Conservation (phyloP, 2,797 vertebrate species). For the Brachyrhaphis roseni region DNA sequence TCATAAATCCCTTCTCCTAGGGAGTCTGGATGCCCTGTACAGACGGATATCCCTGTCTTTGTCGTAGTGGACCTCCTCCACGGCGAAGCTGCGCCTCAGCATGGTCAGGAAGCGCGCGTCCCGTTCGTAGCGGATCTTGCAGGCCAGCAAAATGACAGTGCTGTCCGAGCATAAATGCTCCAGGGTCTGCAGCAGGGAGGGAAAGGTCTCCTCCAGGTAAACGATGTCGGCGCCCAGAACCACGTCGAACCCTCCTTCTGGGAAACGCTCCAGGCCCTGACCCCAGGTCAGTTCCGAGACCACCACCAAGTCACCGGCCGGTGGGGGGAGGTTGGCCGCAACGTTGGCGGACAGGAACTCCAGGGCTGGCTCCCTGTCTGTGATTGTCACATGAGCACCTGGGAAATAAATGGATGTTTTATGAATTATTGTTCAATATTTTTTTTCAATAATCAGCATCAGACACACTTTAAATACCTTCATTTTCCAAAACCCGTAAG, state of each 20-base stretch:
- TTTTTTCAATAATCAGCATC: not conserved
- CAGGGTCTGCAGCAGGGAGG: conserved; percentile 86
- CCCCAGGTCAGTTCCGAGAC: conserved; percentile 95
- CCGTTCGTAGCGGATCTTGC: conserved; percentile 92
- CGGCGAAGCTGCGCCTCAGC: conserved; percentile 81
- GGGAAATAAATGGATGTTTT: not conserved
- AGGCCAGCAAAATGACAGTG: conserved; percentile 86
- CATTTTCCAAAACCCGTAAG: not conserved
- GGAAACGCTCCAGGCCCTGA: conserved; percentile 81
- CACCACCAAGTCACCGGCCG: conserved; percentile 68
- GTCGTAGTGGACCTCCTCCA: conserved; percentile 88
- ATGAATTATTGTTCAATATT: not conserved
- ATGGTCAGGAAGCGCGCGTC: conserved; percentile 87
- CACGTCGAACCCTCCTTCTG: conserved; percentile 84
- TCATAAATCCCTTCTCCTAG: conserved; percentile 75
- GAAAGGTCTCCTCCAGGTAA: conserved; percentile 94
- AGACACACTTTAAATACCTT: not conserved
- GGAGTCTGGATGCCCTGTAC: conserved; percentile 83
- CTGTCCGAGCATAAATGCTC: conserved; percentile 84
- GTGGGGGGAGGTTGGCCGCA: conserved; percentile 84
- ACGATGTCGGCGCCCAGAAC: conserved; percentile 94
- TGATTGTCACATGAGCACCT: conserved; percentile 93
- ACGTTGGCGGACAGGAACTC: conserved; percentile 89
- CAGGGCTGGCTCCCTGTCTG: conserved; percentile 88
- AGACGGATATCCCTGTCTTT: conserved; percentile 86